Percentiles rank a stretch among this genome's conserved stretches.
Conservation (phyloP, 2,113 vertebrate species). For the Solenodon paradoxus region DNA sequence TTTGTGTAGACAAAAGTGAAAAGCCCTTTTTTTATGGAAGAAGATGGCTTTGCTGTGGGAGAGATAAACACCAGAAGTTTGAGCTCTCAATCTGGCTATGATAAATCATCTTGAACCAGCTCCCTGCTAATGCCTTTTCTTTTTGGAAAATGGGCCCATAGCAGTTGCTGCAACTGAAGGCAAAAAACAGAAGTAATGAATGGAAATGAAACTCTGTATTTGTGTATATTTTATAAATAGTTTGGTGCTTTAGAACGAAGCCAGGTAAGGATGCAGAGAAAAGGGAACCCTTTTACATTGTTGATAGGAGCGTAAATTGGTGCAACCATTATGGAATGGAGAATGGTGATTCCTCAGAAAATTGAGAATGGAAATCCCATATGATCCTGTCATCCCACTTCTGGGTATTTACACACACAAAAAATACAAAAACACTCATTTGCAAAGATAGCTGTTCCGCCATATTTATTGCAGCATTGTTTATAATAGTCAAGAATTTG, state of each 20-base stretch:
- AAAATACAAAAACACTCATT: too few relatives aligned
- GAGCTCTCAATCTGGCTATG: background rate
- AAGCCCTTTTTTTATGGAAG: constrained; percentile 1
- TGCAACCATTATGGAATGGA: too few relatives aligned
- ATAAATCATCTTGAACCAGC: background rate
- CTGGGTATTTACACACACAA: too few relatives aligned
- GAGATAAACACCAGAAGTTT: background rate
- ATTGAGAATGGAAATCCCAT: too few relatives aligned
- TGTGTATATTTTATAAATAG: background rate
- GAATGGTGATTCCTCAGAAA: too few relatives aligned
- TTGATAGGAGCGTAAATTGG: too few relatives aligned
- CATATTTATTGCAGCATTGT: too few relatives aligned
- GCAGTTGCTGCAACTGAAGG: constrained; percentile 27
- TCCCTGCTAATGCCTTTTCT: background rate
- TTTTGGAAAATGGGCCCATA: constrained; percentile 25
- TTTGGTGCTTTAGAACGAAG: constrained; percentile 4
- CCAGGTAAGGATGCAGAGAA: too few relatives aligned
- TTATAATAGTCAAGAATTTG: too few relatives aligned
- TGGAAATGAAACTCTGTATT: background rate
- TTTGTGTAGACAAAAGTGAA: constrained; percentile 44
- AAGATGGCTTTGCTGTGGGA: constrained; percentile 20
- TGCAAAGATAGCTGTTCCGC: too few relatives aligned
- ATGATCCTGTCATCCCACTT: too few relatives aligned
- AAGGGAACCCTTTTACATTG: too few relatives aligned
- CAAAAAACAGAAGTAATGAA: constrained; percentile 40